Base-by-base conservation (phyloP, 2,888 invertebrate genomes). In the Crossocerus cetratus region DNA sequence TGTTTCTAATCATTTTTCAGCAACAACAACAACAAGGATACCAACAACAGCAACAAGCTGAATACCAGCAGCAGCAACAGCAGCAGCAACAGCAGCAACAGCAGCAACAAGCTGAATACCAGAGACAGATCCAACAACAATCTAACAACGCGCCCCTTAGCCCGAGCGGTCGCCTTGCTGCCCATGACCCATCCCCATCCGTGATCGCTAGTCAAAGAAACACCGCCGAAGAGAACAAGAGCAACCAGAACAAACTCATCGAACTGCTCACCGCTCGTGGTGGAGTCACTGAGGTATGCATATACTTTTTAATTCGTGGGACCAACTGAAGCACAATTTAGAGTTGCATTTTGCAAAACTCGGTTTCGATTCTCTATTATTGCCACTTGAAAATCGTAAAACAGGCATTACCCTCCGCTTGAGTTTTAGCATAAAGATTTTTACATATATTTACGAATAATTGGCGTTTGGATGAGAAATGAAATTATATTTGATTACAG, bases 211-310 rank as follows among this genome's bases (percentile, higher is more conserved):
- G 90, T 61, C 78, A 86, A 1, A 84, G 87, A 65, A 77, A 81
- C 18, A 87, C 84, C 64, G 86, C 90, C 16, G 89, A 91, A 68
- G 89, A 91, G 74, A 87, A 86, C 74, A 85, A 88, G 71, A 85
- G 84, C 23, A 91, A 92, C 78, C 92, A 92, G 80, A 90, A 91
- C 64, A 91, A 91, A 70, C 91, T 92, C 21, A 90, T 93, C 81
- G 91, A 92, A 44, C 88, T 93, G 55, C 86, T 92, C 44, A 92
- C 88, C 68, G 92, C 90, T 65, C 89, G 84, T 60, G 91, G 90
- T 67, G 90, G 89, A 43, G 88, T 91, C 2, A 87, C 91, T 13
- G 91, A 91, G 84, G 88, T 88, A 83, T 76, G 42, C 57, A 87
- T 88, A 83, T 76, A 44, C 57, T 49, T 53, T 22, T 4, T 49